Base-by-base conservation (phyloP, 2,113 vertebrate species). In the Brachirus orientalis region DNA sequence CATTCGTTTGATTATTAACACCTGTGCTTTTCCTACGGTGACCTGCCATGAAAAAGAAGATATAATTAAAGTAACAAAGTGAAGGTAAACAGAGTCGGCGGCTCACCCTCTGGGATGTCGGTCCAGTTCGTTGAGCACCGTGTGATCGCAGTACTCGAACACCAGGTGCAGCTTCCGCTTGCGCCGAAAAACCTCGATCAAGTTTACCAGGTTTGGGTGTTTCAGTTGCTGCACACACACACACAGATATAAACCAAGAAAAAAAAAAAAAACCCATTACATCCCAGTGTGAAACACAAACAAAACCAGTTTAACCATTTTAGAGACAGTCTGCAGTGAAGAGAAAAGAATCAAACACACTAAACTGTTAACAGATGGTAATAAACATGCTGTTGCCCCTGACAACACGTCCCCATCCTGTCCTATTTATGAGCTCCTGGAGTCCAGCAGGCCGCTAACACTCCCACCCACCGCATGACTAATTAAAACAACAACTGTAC, bases 131-230 rank as follows among this genome's bases (percentile, higher is more conserved):
- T 96, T 95, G 43, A 99, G 96, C 20, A 98, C 95, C 0, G 97
- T 99, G 93, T 95, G 95, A 67, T 97, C 96, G 0, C 97, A 99
- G 90, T 97, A 99, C 56, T 99, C 97, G 0, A 99, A 96, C 59
- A 99, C 97, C 60, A 99, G 90, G 79, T 99, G 97, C 19, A 99
- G 95, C 70, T 92, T 95, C 72, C 97, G 78, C 67, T 96, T 98
- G 47, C 94, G 94, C 17, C 96, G 86, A 77, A 99, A 99, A 78
- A 98, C 97, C 35, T 99, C 97, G 18, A 98, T 94, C 63, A 99
- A 95, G 58, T 92, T 98, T 54, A 99, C 96, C 52, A 99, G 93
- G 89, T 99, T 99, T 76, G 94, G 92, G 77, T 99, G 97, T 46
- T 98, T 97, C 80, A 99, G 94, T 95, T 94, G 96, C 97, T 98